Evolutionary conservation across 2,113 vertebrate genomes (phyloP).

Genomic region (Serilophus lunatus): DNA sequence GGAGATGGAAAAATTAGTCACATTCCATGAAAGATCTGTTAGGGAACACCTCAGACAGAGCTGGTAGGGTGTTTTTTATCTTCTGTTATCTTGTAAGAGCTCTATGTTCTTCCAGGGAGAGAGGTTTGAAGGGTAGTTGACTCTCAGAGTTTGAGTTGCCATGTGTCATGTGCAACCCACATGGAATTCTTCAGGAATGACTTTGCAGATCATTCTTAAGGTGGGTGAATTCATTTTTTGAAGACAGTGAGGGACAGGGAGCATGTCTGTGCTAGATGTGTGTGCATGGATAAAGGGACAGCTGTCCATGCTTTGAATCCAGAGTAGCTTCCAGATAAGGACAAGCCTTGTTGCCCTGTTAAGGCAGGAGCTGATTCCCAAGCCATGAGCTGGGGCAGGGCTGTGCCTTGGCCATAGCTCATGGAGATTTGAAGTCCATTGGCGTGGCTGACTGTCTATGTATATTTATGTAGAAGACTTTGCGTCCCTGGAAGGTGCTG

Average conservation of each 20-base stretch:
- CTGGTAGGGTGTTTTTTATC: not conserved
- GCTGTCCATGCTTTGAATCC: not conserved
- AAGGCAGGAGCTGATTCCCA: not conserved
- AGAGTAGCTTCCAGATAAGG: not conserved
- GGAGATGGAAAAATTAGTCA: not conserved
- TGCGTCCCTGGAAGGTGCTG: constrained; percentile 60
- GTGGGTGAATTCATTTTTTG: not conserved
- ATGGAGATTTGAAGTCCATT: constrained; percentile 35
- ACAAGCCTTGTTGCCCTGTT: not conserved
- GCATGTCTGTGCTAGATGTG: not conserved
- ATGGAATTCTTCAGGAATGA: not conserved
- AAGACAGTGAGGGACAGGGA: not conserved
- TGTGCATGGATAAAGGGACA: not conserved
- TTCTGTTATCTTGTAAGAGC: not conserved
- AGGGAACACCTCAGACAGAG: fast-evolving
- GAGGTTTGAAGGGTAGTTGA: not conserved
- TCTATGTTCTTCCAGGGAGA: not conserved
- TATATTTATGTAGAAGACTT: constrained; percentile 65
- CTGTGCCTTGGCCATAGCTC: not conserved
- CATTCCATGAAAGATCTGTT: not conserved
- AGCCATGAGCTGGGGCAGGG: not conserved
- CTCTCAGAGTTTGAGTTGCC: not conserved
- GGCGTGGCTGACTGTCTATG: constrained; percentile 36
- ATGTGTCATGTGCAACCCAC: fast-evolving
- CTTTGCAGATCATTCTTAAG: not conserved